Conservation (phyloP, 2,888 invertebrate genomes). For the Monochamus alternatus region DNA sequence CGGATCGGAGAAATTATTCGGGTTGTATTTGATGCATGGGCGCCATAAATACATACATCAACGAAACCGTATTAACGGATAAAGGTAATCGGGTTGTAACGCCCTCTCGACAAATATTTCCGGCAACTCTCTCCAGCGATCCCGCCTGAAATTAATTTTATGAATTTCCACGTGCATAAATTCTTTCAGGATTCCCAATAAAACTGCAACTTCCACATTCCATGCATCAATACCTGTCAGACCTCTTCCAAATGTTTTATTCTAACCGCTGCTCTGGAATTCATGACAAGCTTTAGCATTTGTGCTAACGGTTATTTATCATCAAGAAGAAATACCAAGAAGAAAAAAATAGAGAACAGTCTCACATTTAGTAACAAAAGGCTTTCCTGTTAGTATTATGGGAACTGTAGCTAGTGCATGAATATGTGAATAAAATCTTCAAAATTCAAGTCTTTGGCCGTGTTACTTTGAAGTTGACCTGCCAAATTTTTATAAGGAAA, state of each 20-base stretch:
- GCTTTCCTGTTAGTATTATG: too few relatives aligned
- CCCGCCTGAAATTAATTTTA: constrained; percentile 53
- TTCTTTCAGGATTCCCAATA: constrained; percentile 44
- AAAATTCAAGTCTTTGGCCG: too few relatives aligned
- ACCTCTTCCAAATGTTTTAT: neutral
- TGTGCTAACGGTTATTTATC: too few relatives aligned
- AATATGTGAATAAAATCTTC: too few relatives aligned
- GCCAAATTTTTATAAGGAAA: too few relatives aligned
- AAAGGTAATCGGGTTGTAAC: constrained; percentile 64
- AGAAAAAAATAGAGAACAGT: too few relatives aligned
- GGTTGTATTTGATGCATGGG: constrained; percentile 67
- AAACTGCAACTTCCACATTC: constrained; percentile 21
- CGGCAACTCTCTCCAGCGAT: constrained; percentile 48
- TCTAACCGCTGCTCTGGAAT: neutral
- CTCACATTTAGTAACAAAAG: too few relatives aligned
- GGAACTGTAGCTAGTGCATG: too few relatives aligned
- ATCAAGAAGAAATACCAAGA: too few relatives aligned
- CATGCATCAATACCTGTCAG: constrained; percentile 23
- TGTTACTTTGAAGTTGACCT: too few relatives aligned
- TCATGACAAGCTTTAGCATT: neutral
- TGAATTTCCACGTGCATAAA: constrained; percentile 50
- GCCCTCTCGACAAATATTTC: constrained; percentile 60
- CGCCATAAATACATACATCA: constrained; percentile 70
- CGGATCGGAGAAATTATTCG: constrained; percentile 68
- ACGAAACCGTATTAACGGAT: constrained; percentile 63